Evolutionary conservation across 2,888 invertebrate species (phyloP).

Genomic region (Iphiclides podalirius): DNA sequence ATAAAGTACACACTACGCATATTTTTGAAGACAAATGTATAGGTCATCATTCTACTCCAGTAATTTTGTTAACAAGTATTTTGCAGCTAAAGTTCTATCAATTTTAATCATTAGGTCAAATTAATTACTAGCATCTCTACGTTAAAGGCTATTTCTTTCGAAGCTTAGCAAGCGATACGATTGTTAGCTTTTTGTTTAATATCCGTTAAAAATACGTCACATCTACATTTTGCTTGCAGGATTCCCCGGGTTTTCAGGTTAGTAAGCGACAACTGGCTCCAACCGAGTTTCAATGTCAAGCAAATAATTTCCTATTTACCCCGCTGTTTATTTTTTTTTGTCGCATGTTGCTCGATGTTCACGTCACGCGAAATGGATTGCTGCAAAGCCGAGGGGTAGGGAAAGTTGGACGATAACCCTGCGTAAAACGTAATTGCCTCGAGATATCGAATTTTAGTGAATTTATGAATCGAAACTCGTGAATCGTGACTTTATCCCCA

Average conservation of each 20-base stretch:
- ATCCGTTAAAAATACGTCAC: constrained; percentile 46
- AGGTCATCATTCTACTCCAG: no score
- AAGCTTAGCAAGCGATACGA: background rate
- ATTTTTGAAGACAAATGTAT: no score
- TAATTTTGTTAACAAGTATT: no score
- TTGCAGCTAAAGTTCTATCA: no score
- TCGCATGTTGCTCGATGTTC: constrained; percentile 22
- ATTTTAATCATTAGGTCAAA: no score
- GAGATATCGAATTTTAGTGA: background rate
- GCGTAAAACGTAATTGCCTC: background rate
- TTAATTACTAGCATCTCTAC: no score
- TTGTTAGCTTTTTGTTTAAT: constrained; percentile 25
- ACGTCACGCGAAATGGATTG: constrained; percentile 4
- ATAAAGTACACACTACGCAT: no score
- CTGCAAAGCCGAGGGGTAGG: background rate
- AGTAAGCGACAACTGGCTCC: constrained; percentile 42
- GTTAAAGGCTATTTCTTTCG: no score
- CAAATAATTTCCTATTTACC: constrained; percentile 19
- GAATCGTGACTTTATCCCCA: no score
- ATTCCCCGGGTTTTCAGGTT: constrained; percentile 79
- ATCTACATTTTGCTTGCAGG: constrained; percentile 70
- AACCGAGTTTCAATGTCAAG: constrained; percentile 20
- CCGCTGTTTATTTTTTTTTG: constrained; percentile 16
- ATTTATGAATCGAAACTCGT: no score
- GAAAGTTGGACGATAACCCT: background rate